Evolutionary conservation across 2,888 invertebrate genomes (phyloP).

Genomic region (Eristalinus aeneus): DNA sequence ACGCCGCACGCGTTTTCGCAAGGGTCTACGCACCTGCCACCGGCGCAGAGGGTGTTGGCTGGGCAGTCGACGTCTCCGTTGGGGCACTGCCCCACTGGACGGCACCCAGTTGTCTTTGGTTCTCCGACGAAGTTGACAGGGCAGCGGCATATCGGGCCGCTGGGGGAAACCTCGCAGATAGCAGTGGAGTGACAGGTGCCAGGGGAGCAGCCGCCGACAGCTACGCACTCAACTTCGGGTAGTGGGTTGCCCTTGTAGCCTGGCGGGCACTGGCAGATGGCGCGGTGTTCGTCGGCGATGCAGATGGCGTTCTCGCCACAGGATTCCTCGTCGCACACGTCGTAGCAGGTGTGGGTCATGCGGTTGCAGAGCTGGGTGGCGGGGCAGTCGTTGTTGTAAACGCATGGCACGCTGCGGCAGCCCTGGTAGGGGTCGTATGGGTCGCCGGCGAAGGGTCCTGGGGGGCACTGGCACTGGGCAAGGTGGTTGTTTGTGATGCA

Average conservation of each 20-base stretch:
- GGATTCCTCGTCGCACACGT: constrained; percentile 90
- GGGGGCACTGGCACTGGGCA: constrained; percentile 94
- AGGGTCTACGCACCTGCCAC: constrained; percentile 88
- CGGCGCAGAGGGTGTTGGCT: constrained; percentile 86
- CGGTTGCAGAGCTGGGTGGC: constrained; percentile 90
- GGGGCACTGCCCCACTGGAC: constrained; percentile 88
- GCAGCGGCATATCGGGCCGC: constrained; percentile 89
- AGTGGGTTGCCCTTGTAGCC: constrained; percentile 91
- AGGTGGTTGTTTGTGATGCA: constrained; percentile 95
- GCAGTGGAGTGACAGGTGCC: constrained; percentile 92
- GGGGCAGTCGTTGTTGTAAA: constrained; percentile 92
- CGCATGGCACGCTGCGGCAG: constrained; percentile 90
- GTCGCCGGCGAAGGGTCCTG: constrained; percentile 92
- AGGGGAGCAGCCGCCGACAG: constrained; percentile 87
- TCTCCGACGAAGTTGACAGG: constrained; percentile 89
- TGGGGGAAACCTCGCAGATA: constrained; percentile 86
- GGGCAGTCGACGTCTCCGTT: constrained; percentile 89
- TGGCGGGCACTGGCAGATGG: constrained; percentile 92
- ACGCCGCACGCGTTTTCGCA: constrained; percentile 91
- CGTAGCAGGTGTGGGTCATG: constrained; percentile 89
- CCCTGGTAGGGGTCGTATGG: constrained; percentile 89
- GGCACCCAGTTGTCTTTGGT: constrained; percentile 88
- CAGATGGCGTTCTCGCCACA: constrained; percentile 95
- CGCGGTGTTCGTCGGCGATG: constrained; percentile 91
- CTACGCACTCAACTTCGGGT: constrained; percentile 90